These are phyloP conservation scores for Heliconius charithonia DNA, from an alignment of 2,888 invertebrate genomes.

Conservation along the genomic window DNA sequence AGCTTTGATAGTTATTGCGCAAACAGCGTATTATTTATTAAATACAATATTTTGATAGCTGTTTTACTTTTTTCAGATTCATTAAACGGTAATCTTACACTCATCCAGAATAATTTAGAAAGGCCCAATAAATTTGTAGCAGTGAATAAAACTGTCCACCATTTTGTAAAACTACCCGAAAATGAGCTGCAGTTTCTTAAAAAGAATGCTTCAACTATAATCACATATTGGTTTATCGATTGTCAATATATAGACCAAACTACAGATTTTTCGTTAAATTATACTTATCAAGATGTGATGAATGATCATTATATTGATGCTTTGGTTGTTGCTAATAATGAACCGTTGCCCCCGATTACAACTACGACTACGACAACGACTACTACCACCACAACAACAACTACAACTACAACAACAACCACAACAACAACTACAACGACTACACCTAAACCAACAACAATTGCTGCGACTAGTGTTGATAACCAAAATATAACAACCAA, in stretches of 20 bases:
- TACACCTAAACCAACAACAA: slow-evolving; percentile 54
- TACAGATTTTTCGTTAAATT: slow-evolving; percentile 83
- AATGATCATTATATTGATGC: slow-evolving; percentile 86
- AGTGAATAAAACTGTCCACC: slow-evolving; percentile 82
- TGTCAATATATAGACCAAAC: slow-evolving; percentile 88
- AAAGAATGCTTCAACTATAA: slow-evolving; percentile 74
- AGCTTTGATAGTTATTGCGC: not conserved
- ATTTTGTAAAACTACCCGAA: slow-evolving; percentile 83
- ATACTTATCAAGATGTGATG: slow-evolving; percentile 86
- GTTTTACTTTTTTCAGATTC: slow-evolving; percentile 75
- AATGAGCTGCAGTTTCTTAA: slow-evolving; percentile 85
- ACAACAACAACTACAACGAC: slow-evolving; percentile 63
- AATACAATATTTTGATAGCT: not conserved
- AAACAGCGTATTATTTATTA: not conserved
- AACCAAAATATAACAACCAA: slow-evolving; percentile 46
- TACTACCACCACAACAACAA: slow-evolving; percentile 73
- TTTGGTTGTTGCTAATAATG: slow-evolving; percentile 88
- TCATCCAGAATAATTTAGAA: slow-evolving; percentile 86
- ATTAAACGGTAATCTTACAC: slow-evolving; percentile 86
- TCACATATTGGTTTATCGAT: slow-evolving; percentile 92
- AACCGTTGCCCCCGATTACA: slow-evolving; percentile 82
- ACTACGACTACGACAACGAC: slow-evolving; percentile 78
- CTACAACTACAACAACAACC: slow-evolving; percentile 71
- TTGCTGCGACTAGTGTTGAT: slow-evolving; percentile 50
- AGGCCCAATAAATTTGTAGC: slow-evolving; percentile 85